Evolutionary conservation across 2,797 vertebrate species (phyloP).

Genomic region (Tamandua tetradactyla): DNA sequence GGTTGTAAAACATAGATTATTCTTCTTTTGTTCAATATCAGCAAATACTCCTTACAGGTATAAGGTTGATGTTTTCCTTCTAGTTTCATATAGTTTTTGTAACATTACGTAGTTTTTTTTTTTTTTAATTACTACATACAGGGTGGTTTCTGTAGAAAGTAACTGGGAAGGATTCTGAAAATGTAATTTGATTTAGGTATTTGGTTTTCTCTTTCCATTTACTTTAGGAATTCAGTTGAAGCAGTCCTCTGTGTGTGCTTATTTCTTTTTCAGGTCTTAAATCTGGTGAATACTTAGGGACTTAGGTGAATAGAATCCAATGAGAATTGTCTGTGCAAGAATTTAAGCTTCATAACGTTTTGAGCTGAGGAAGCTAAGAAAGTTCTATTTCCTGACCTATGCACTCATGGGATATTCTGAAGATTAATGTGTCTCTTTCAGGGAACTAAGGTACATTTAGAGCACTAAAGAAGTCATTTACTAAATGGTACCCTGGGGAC

Average conservation of each 20-base stretch:
- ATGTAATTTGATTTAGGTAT: neutral
- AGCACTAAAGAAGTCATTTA: constrained; percentile 76
- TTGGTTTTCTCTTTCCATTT: constrained; percentile 21
- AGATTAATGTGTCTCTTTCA: constrained; percentile 78
- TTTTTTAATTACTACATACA: neutral
- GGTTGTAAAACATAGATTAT: neutral
- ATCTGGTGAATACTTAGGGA: neutral
- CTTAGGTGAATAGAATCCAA: neutral
- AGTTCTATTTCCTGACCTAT: constrained; percentile 64
- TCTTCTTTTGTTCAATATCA: neutral
- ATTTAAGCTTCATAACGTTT: constrained; percentile 21
- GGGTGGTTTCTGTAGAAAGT: neutral
- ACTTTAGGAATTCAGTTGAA: neutral
- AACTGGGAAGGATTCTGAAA: neutral
- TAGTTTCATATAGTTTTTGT: neutral
- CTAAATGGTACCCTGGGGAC: constrained; percentile 68
- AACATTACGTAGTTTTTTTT: constrained; percentile 31
- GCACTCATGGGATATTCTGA: constrained; percentile 43
- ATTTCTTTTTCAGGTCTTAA: neutral
- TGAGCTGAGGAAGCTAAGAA: constrained; percentile 30
- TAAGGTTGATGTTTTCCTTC: neutral
- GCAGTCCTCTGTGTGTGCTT: neutral
- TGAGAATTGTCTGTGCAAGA: constrained; percentile 1
- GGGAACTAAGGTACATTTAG: constrained; percentile 69
- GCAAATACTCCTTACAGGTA: neutral